phyloP scores from a whole-genome alignment of 64 coral and sea anemone species.

The Porites australiensis region DNA sequence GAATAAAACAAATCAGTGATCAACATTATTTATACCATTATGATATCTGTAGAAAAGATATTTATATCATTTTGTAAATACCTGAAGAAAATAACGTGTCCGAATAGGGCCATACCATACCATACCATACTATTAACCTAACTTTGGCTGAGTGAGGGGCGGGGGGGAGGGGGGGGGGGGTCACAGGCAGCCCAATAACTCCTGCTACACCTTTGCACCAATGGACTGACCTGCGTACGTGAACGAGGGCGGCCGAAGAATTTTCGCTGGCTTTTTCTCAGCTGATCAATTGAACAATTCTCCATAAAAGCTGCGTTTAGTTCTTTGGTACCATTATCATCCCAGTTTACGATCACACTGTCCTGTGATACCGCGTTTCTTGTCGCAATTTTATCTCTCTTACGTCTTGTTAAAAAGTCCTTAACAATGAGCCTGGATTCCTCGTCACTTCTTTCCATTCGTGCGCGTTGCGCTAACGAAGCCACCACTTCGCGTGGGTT shows the following conservation, averaged over 20 bases:
- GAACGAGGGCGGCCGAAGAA: conserved; percentile 43
- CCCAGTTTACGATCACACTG: conserved; percentile 1
- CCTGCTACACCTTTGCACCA: not conserved
- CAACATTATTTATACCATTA: too few relatives aligned
- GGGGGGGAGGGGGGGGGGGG: too few relatives aligned
- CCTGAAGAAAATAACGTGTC: too few relatives aligned
- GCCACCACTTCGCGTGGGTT: conserved; percentile 29
- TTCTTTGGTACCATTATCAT: conserved; percentile 6
- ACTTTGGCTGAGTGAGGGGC: too few relatives aligned
- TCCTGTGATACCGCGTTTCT: conserved; percentile 22
- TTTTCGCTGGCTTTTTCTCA: conserved; percentile 26
- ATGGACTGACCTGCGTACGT: not conserved
- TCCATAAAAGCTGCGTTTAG: not conserved
- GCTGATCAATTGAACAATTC: conserved; percentile 10
- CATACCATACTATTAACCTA: too few relatives aligned
- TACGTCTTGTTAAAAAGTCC: conserved; percentile 51
- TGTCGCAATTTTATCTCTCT: not conserved
- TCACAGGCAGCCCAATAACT: too few relatives aligned
- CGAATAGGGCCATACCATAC: too few relatives aligned
- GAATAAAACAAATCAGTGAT: not conserved
- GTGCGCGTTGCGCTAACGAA: conserved; percentile 26
- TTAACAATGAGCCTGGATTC: conserved; percentile 57
- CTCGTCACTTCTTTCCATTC: conserved; percentile 56
- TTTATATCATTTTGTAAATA: too few relatives aligned
- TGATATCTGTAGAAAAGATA: too few relatives aligned